phyloP scores from a whole-genome alignment of 1,140 invertebrate species.

The Drosophila miranda region DNA sequence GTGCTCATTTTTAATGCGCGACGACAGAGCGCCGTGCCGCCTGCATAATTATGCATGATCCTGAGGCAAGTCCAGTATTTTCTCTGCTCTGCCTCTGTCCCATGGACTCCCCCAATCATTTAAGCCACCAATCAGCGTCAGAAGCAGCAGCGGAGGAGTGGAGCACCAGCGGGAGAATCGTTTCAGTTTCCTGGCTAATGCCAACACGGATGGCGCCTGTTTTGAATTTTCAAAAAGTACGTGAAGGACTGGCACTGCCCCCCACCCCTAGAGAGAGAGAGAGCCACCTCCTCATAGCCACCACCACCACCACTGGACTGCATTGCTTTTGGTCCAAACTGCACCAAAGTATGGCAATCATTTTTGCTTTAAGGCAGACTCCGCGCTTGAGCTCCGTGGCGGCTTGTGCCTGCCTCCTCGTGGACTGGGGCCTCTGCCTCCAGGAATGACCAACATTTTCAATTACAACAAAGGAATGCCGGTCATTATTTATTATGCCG shows the following conservation, averaged over 20 bases:
- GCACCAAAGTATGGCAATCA: constrained; percentile 80
- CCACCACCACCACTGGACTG: constrained; percentile 29
- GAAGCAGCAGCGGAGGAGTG: constrained; percentile 32
- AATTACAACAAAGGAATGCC: constrained; percentile 81
- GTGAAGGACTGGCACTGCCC: constrained; percentile 45
- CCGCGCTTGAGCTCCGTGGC: constrained; percentile 26
- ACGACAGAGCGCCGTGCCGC: constrained; percentile 47
- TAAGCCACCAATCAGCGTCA: constrained; percentile 80
- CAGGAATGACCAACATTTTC: constrained; percentile 79
- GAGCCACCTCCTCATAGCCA: background rate
- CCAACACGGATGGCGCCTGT: constrained; percentile 70
- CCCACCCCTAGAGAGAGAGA: background rate
- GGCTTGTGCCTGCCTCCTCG: no score
- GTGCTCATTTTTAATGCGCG: constrained; percentile 73
- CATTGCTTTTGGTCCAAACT: constrained; percentile 57
- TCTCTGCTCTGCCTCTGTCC: background rate
- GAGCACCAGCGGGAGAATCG: constrained; percentile 17
- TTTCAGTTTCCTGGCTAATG: constrained; percentile 59
- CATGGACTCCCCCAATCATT: constrained; percentile 29
- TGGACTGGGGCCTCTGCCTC: constrained; percentile 15
- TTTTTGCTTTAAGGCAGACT: constrained; percentile 76
- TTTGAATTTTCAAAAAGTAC: constrained; percentile 81
- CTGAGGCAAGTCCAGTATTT: constrained; percentile 25
- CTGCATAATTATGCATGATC: constrained; percentile 77
- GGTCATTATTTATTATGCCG: constrained; percentile 81